These are phyloP conservation scores for Ptychodera flava DNA, from an alignment of 35 echinoderm and acorn worm genomes.

Conservation along the genomic window DNA sequence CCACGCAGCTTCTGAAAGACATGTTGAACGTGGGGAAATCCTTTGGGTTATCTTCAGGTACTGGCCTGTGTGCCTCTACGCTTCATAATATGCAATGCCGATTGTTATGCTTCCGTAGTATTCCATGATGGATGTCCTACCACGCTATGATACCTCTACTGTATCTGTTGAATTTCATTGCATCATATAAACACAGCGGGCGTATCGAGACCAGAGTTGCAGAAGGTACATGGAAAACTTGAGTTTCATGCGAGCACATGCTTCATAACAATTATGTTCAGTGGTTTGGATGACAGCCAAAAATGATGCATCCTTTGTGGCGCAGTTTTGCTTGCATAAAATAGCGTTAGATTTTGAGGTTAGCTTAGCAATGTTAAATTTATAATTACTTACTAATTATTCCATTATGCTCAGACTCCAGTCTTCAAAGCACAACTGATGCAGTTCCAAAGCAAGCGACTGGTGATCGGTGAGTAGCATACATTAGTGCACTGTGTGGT, in stretches of 20 bases:
- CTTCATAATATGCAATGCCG: neutral
- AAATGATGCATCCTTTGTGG: too few species aligned
- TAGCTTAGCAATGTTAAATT: too few species aligned
- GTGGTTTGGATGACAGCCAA: too few species aligned
- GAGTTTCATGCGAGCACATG: neutral
- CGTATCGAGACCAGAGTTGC: neutral
- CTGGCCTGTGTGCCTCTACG: neutral
- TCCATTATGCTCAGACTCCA: too few species aligned
- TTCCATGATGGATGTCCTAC: neutral
- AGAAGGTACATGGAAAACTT: too few species aligned
- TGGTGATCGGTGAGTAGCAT: too few species aligned
- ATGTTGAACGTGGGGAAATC: constrained; percentile 92
- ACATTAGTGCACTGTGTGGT: too few species aligned
- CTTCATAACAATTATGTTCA: too few species aligned
- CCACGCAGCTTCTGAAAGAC: constrained; percentile 84
- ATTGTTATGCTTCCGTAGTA: neutral
- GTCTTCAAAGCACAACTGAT: neutral
- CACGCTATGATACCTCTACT: neutral
- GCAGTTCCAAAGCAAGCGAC: too few species aligned
- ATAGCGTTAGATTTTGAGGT: too few species aligned
- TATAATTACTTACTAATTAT: too few species aligned
- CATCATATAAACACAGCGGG: neutral
- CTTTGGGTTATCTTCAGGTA: neutral
- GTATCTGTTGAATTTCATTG: neutral
- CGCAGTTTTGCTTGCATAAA: too few species aligned